Evolutionary conservation across 2,888 invertebrate species (phyloP).

Genomic region (Plutella xylostella): DNA sequence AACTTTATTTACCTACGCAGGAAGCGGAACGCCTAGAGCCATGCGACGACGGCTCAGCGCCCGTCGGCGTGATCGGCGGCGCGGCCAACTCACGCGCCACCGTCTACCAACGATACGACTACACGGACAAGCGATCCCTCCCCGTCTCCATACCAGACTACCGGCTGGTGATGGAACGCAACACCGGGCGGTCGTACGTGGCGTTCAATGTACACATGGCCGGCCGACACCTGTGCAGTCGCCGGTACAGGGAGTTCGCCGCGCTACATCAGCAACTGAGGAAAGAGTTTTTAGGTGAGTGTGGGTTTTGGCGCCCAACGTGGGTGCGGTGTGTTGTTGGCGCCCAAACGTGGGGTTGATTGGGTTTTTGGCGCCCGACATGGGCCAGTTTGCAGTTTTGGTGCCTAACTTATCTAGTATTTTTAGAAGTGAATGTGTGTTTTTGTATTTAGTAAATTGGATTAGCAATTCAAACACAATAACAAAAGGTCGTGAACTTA

Average conservation of each 20-base stretch:
- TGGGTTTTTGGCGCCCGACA: no score
- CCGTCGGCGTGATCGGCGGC: slow-evolving; percentile 55
- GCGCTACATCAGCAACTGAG: slow-evolving; percentile 88
- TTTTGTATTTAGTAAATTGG: no score
- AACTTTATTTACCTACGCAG: no score
- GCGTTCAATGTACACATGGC: slow-evolving; percentile 99
- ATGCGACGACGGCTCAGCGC: slow-evolving; percentile 76
- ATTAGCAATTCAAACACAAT: no score
- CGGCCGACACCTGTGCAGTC: slow-evolving; percentile 95
- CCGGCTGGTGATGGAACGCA: slow-evolving; percentile 83
- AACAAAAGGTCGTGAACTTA: no score
- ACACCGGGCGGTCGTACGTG: slow-evolving; percentile 91
- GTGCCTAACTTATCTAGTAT: no score
- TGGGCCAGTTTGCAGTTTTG: no score
- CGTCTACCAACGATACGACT: slow-evolving; percentile 79
- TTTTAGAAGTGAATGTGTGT: no score
- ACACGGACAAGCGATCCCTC: slow-evolving; percentile 92
- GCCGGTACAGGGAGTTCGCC: slow-evolving; percentile 96
- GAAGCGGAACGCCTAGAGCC: slow-evolving; percentile 88
- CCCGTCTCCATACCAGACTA: slow-evolving; percentile 96
- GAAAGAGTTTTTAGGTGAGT: slow-evolving; percentile 88
- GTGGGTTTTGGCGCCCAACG: background rate
- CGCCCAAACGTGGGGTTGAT: no score
- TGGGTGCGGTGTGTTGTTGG: no score
- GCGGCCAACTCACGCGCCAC: slow-evolving; percentile 58